Evolutionary conservation across 1,140 invertebrate genomes (phyloP).

Genomic region (Drosophila willistoni): DNA sequence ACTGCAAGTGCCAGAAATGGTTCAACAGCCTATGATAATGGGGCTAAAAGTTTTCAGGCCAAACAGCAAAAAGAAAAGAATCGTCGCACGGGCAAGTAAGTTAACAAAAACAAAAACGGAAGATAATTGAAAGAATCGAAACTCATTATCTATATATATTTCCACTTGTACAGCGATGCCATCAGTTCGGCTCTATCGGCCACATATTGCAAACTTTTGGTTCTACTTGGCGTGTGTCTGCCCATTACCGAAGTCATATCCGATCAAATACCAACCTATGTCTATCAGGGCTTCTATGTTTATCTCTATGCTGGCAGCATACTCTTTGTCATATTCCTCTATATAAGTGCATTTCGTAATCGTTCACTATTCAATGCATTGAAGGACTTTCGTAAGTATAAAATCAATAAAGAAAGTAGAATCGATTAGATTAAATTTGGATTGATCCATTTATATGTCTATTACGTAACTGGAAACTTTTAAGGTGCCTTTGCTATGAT

Average conservation of each 20-base stretch:
- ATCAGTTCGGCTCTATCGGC: conserved; percentile 86
- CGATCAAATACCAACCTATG: conserved; percentile 85
- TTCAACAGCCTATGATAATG: conserved; percentile 60
- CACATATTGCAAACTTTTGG: conserved; percentile 89
- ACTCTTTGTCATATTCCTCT: conserved; percentile 89
- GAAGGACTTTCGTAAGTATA: conserved; percentile 83
- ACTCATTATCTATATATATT: neutral
- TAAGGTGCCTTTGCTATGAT: no score
- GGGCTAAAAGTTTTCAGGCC: conserved; percentile 71
- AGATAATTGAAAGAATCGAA: neutral
- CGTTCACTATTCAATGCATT: conserved; percentile 84
- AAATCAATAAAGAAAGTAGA: no score
- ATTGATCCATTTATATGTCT: no score
- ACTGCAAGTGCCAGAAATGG: conserved; percentile 59
- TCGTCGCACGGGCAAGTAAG: conserved; percentile 83
- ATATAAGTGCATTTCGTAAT: conserved; percentile 88
- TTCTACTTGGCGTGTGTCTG: conserved; percentile 88
- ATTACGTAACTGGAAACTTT: no score
- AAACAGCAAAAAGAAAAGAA: conserved; percentile 77
- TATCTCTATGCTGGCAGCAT: conserved; percentile 91
- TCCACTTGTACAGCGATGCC: conserved; percentile 77
- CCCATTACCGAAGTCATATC: conserved; percentile 87
- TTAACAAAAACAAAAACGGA: neutral
- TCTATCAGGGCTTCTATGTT: conserved; percentile 91
- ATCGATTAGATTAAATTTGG: no score